Conservation (phyloP, 2,797 vertebrate genomes). For the Microcaecilia unicolor region DNA sequence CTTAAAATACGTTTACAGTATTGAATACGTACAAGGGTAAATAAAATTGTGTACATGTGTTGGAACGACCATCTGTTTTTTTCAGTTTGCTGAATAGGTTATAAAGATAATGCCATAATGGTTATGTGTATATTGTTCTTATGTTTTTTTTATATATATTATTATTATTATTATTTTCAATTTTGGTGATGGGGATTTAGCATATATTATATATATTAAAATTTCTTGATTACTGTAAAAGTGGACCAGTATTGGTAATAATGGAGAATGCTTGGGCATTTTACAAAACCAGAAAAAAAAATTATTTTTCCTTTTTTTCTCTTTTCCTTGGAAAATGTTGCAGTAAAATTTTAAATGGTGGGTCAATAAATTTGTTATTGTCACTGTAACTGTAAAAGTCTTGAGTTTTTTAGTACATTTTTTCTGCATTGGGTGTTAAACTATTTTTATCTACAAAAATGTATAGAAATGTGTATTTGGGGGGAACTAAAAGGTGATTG, state of each 20-base stretch:
- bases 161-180: too few species aligned
- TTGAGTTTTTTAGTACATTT: slow-evolving; percentile 97
- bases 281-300: slow-evolving; percentile 84
- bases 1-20: slow-evolving; percentile 99
- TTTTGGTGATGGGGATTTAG: slow-evolving; percentile 96
- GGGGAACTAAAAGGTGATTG: slow-evolving; percentile 74
- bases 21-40: slow-evolving; percentile 98
- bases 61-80: slow-evolving; percentile 80
- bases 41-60: slow-evolving; percentile 92
- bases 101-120: slow-evolving; percentile 83
- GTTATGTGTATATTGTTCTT: slow-evolving; percentile 86
- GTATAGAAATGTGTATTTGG: slow-evolving; percentile 77
- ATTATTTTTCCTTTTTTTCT: slow-evolving; percentile 55
- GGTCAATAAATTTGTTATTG: slow-evolving; percentile 97
- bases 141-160: too few species aligned
- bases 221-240: slow-evolving; percentile 99
- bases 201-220: slow-evolving; percentile 97
- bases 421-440: slow-evolving; percentile 97
- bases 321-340: slow-evolving; percentile 82
- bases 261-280: slow-evolving; percentile 97
- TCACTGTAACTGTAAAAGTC: slow-evolving; percentile 98
- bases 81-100: slow-evolving; percentile 84
- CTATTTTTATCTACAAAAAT: slow-evolving; percentile 71
- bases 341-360: slow-evolving; percentile 94
- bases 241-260: slow-evolving; percentile 99